Conservation (phyloP, 1,140 invertebrate genomes). For the Pseudomyrmex pallidus region DNA sequence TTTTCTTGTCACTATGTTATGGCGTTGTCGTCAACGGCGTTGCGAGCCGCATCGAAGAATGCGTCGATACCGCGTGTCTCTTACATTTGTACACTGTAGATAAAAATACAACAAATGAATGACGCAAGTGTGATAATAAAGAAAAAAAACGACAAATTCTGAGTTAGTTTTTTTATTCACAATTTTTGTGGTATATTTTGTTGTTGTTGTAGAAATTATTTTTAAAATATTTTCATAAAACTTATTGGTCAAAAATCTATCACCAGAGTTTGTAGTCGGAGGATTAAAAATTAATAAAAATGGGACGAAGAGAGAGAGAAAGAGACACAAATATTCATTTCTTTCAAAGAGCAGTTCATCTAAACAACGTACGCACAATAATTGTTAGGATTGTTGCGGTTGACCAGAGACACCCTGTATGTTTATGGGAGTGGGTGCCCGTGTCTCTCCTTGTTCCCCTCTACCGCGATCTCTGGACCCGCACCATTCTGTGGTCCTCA, state of each 20-base stretch:
- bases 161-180: too few relatives aligned
- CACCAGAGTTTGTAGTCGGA: too few relatives aligned
- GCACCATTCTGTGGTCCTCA: constrained; percentile 39
- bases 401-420: constrained; percentile 33
- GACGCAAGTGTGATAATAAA: not conserved
- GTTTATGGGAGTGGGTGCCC: constrained; percentile 66
- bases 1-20: constrained; percentile 55
- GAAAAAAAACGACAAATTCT: not conserved
- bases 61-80: constrained; percentile 43
- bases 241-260: too few relatives aligned
- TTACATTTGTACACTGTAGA: not conserved
- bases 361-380: not conserved
- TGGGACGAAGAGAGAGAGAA: too few relatives aligned
- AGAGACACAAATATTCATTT: not conserved
- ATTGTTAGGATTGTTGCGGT: not conserved
- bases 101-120: not conserved
- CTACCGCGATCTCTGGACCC: constrained; percentile 51
- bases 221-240: too few relatives aligned
- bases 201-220: too few relatives aligned
- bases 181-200: too few relatives aligned
- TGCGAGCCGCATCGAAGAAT: constrained; percentile 31
- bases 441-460: constrained; percentile 67
- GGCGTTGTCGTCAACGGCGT: constrained; percentile 50
- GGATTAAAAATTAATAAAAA: too few relatives aligned
- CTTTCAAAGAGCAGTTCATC: not conserved